These are phyloP conservation scores for Trichoplax adhaerens DNA, from an alignment of 37 sponge, comb jelly and placozoan species.

Conservation along the genomic window DNA sequence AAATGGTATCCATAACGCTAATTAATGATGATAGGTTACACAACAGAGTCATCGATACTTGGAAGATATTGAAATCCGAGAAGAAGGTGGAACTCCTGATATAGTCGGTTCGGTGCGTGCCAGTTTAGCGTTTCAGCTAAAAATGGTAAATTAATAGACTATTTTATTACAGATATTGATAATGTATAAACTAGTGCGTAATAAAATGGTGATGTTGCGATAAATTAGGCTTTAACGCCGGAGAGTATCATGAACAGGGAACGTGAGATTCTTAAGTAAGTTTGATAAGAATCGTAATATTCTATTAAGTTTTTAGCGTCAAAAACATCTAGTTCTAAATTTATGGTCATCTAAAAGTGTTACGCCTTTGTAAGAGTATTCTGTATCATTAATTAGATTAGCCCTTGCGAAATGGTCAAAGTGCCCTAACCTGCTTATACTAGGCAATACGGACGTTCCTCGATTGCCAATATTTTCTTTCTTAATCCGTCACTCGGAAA, in stretches of 20 bases:
- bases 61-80: constrained; percentile 52
- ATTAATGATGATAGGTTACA: constrained; percentile 26
- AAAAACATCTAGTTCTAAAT: no score
- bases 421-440: constrained; percentile 16
- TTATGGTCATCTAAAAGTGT: no score
- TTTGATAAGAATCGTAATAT: no score
- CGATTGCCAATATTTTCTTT: constrained; percentile 79
- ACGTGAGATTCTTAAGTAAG: background rate
- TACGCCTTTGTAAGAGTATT: no score
- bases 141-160: constrained; percentile 13
- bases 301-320: no score
- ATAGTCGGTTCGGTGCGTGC: constrained; percentile 72
- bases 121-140: constrained; percentile 68
- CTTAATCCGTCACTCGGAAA: constrained; percentile 38
- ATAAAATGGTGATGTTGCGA: no score
- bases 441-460: background rate
- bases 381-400: no score
- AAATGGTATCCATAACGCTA: background rate
- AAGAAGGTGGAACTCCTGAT: constrained; percentile 81
- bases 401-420: background rate
- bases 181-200: no score
- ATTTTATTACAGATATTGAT: no score
- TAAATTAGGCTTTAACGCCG: constrained; percentile 23
- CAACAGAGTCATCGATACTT: constrained; percentile 41
- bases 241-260: constrained; percentile 13